phyloP scores from a whole-genome alignment of 2,888 invertebrate genomes.

The Neocrepidodera transversa region DNA sequence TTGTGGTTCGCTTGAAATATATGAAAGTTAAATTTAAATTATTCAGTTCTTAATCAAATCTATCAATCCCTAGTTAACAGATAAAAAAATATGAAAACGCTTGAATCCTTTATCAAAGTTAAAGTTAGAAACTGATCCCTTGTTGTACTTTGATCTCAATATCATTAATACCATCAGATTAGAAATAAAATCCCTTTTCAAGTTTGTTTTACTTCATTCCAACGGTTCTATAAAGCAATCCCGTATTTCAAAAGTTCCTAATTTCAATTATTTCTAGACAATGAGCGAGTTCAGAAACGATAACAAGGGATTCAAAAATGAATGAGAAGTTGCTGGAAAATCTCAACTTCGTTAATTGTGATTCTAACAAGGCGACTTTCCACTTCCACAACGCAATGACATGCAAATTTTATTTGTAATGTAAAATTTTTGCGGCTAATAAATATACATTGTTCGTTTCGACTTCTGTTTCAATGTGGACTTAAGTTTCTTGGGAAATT shows the following conservation, averaged over 20 bases:
- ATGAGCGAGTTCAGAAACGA: constrained; percentile 22
- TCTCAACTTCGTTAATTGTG: constrained; percentile 23
- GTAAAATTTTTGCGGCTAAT: constrained; percentile 5
- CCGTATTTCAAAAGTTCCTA: constrained; percentile 21
- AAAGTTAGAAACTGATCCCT: not conserved
- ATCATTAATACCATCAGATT: constrained; percentile 2
- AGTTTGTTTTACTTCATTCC: constrained; percentile 9
- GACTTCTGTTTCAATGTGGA: not conserved
- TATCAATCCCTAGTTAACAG: no score
- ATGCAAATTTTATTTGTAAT: constrained; percentile 25
- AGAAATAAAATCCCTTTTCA: not conserved
- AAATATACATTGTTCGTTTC: constrained; percentile 1
- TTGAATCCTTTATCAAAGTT: not conserved
- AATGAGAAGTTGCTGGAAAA: constrained; percentile 15
- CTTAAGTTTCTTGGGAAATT: no score
- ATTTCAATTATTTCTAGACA: constrained; percentile 27
- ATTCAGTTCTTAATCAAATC: no score
- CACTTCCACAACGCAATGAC: constrained; percentile 2
- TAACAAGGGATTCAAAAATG: constrained; percentile 19
- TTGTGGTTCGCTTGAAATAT: no score
- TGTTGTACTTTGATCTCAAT: constrained; percentile 2
- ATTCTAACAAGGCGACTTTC: constrained; percentile 25
- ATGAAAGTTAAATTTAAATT: no score
- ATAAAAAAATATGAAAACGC: no score
- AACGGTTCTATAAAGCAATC: not conserved